Base-by-base conservation (phyloP, 2,797 vertebrate genomes). In the Pangasius macronema region DNA sequence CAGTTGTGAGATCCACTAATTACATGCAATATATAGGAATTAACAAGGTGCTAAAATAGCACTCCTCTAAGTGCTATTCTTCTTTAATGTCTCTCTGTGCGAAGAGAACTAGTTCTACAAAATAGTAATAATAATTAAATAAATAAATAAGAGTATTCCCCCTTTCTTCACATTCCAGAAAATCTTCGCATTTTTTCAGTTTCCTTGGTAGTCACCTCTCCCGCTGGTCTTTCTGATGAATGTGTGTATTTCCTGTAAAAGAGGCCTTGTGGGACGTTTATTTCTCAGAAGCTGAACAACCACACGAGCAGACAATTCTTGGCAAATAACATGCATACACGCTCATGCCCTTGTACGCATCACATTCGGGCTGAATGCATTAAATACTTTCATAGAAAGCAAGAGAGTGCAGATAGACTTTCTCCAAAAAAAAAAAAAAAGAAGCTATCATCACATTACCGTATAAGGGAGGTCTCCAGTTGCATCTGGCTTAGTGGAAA, bases 221-320 rank as follows among this genome's bases (percentile, higher is more conserved):
- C 84, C 18, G 24, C 9, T 22, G 77, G 33, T 53, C 67, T 76
- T 76, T 67, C 68, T 80, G 53, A 57, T 27, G 72, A 79, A 42
- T 86, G 61, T 27, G 36, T 39, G n/a, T 20, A 46, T 80, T 86
- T 86, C 85, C 81, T 86, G 85, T 86, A 80, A 86, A 84, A 83
- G 83, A 24, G 20, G 36, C n/a, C 30, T 59, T 84, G 51, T 13
- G 6, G 9, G 57, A 59, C 14, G 18, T 57, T 70, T n/a, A 46
- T 80, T 85, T 75, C 83, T 75, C 72, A 88, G 84, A 88, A 81
- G 55, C 65, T 51, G 16, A 72, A 49, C 51, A 65, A 67, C 67
- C 59, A 55, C 68, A 85, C 16, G 30, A 63, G 14, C 39, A 81
- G 76, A 75, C 49, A 72, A 22, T 59, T 72, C 77, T 68, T 75